Evolutionary conservation across 1,140 invertebrate species (phyloP).

Genomic region (Ceratina calcarata): DNA sequence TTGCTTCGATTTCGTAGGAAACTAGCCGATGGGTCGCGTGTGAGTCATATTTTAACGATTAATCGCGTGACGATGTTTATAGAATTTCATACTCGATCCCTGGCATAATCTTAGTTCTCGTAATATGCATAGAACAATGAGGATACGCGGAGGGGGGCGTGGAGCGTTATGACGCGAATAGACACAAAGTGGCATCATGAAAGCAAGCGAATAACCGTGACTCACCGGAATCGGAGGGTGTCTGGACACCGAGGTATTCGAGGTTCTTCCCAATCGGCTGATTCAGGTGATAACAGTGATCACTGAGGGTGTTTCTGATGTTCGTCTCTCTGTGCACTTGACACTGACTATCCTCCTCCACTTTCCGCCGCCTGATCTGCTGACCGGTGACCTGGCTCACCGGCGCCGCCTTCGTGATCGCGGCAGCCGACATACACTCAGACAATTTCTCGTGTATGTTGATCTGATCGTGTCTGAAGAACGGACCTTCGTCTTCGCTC

Average conservation of each 20-base stretch:
- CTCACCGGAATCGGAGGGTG: slow-evolving; percentile 93
- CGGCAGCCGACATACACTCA: slow-evolving; percentile 64
- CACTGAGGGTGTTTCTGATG: slow-evolving; percentile 76
- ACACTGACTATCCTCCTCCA: slow-evolving; percentile 58
- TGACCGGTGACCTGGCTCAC: slow-evolving; percentile 73
- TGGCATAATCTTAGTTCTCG: no score
- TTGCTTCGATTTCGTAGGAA: neutral
- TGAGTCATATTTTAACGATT: no score
- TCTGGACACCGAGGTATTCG: slow-evolving; percentile 87
- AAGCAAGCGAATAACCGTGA: slow-evolving; percentile 59
- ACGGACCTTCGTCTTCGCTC: slow-evolving; percentile 57
- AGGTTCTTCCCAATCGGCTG: slow-evolving; percentile 80
- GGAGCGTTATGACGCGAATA: neutral
- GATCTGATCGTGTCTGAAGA: slow-evolving; percentile 74
- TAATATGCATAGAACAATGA: no score
- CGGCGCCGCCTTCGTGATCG: slow-evolving; percentile 61
- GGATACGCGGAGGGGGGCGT: no score
- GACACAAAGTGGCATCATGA: neutral
- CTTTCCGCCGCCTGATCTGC: slow-evolving; percentile 69
- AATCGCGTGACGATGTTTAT: no score
- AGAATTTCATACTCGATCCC: no score
- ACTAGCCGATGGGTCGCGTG: no score
- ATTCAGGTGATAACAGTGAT: slow-evolving; percentile 87
- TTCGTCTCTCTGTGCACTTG: slow-evolving; percentile 63
- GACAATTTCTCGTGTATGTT: slow-evolving; percentile 69